Evolutionary conservation across 2,888 invertebrate genomes (phyloP), one percentile per base, ranked within the genome.

Genomic region (Apomyelois bistriatella): DNA sequence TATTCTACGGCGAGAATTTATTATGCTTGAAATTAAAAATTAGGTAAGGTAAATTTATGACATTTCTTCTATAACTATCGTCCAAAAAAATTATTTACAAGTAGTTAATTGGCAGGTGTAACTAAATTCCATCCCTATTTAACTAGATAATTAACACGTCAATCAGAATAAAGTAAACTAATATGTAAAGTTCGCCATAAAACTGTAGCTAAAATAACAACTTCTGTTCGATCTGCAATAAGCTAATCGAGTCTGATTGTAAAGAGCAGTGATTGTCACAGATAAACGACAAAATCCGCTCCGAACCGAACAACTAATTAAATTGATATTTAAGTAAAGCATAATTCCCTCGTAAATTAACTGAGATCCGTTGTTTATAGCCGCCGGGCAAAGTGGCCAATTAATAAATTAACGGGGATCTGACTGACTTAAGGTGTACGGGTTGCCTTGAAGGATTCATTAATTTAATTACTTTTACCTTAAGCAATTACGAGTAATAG

Each of bases 241-340:
- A n/a, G 22, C 22, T 22, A 22, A 22, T 22, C 22, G 22, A 22
- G 5, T 22, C 36, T 48, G 46, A 40, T 43, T 50, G 52, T 63
- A 71, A 70, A 68, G 72, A 74, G 73, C 75, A 68, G 58, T 17
- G 77, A 82, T 79, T 74, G 84, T 72, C 82, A 82, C 76, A 79
- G 83, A 85, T 79, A 82, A 84, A 84, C 76, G 85, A 83, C 71
- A 22, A 61, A 79, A 86, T 79, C 77, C 77, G 62, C 69, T 76
- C 72, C 76, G 76, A 85, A 83, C 81, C 79, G 74, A 46, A 35
- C 79, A 85, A 85, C 89, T 88, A 90, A 89, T 88, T 89, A 90
- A 90, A 90, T 90, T 90, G 89, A 89, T 89, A 90, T 90, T 89
- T 88, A 89, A 89, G 87, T 85, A 85, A 86, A 87, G 88, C 83